phyloP scores from a whole-genome alignment of 2,797 vertebrate species.

The Sciurus vulgaris region DNA sequence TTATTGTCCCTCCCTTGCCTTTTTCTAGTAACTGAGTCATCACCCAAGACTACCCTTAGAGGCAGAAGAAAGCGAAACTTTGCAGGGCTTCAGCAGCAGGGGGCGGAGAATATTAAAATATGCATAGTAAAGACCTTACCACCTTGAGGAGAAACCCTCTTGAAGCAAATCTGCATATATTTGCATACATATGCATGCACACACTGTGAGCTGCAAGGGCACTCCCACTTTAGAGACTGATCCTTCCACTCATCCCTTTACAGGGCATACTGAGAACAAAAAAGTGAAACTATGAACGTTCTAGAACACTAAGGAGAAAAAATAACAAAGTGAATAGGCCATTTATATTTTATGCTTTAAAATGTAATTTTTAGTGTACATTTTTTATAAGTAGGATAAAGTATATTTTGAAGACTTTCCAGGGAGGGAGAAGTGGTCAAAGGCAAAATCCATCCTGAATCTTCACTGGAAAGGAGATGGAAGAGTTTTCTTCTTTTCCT shows the following conservation, averaged over 20 bases:
- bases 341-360: constrained; percentile 38
- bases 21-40: neutral
- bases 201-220: neutral
- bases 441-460: neutral
- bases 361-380: neutral
- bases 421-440: neutral
- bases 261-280: neutral
- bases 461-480: neutral
- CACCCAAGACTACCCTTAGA: neutral
- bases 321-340: neutral
- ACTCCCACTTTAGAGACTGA: neutral
- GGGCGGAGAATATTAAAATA: neutral
- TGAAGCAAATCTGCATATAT: neutral
- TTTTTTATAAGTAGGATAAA: neutral
- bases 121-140: neutral
- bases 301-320: neutral
- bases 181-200: neutral
- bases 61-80: neutral
- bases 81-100: neutral
- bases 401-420: neutral
- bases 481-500: neutral
- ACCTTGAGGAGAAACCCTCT: neutral
- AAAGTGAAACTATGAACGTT: neutral
- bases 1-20: neutral
- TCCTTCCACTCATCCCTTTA: neutral